These are phyloP conservation scores for Anisognathus igniventris DNA, from an alignment of 2,797 vertebrate genomes.

Conservation along the genomic window DNA sequence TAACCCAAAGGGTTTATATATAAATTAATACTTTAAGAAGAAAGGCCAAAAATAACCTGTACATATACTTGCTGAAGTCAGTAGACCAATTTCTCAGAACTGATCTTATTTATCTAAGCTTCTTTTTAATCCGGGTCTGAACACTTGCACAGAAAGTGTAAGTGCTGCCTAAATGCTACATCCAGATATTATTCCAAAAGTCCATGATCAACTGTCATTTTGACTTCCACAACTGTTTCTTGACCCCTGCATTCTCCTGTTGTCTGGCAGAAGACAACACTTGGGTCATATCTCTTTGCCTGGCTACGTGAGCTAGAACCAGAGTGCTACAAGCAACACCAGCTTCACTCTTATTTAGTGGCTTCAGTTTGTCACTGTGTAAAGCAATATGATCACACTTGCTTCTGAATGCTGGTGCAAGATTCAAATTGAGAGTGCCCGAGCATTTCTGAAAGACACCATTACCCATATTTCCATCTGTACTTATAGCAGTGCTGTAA, in stretches of 20 bases:
- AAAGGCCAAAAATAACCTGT: not conserved
- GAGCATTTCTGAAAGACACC: not conserved
- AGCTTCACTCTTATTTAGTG: not conserved
- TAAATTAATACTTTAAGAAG: not conserved
- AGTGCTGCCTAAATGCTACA: not conserved
- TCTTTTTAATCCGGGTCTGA: not conserved
- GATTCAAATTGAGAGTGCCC: not conserved
- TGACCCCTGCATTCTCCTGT: not conserved
- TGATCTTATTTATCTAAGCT: not conserved
- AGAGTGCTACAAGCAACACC: not conserved
- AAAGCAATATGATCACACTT: not conserved
- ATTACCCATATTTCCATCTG: not conserved
- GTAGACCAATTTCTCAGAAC: not conserved
- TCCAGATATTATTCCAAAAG: not conserved
- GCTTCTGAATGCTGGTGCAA: not conserved
- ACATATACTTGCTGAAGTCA: not conserved
- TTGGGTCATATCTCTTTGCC: not conserved
- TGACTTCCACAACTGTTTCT: not conserved
- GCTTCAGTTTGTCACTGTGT: not conserved
- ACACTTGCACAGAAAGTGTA: not conserved
- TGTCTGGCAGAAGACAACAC: not conserved
- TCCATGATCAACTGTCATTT: not conserved
- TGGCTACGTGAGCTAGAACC: accelerated
- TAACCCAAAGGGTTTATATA: not conserved
- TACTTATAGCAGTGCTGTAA: not conserved